Conservation (phyloP, 1,140 invertebrate genomes). For the Choristoneura fumiferana region DNA sequence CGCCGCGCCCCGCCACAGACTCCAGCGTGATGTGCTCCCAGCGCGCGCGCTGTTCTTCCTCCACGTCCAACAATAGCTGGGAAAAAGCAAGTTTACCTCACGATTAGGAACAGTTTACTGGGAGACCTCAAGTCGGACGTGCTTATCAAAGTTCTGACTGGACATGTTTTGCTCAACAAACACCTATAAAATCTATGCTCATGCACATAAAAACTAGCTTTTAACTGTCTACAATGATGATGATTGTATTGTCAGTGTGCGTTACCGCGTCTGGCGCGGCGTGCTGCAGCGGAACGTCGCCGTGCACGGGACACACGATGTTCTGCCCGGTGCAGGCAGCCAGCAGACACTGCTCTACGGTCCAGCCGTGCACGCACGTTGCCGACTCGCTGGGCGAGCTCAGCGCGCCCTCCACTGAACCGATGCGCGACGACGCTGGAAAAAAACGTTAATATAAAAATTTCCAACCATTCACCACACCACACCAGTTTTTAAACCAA, state of each 20-base stretch:
- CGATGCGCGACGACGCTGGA: slow-evolving; percentile 85
- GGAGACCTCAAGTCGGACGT: too few relatives aligned
- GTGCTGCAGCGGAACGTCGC: slow-evolving; percentile 76
- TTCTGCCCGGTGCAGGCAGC: slow-evolving; percentile 81
- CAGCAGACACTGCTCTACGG: slow-evolving; percentile 97
- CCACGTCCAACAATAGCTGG: slow-evolving; percentile 93
- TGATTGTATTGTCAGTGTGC: slow-evolving; percentile 30
- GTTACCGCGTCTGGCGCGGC: slow-evolving; percentile 91
- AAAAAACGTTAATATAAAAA: background rate
- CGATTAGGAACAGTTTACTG: too few relatives aligned
- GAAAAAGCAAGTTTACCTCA: slow-evolving; percentile 9
- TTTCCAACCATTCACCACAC: too few relatives aligned
- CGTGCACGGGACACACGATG: slow-evolving; percentile 17
- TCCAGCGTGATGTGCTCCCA: slow-evolving; percentile 89
- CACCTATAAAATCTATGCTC: too few relatives aligned
- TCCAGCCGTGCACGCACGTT: slow-evolving; percentile 83
- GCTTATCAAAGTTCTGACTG: too few relatives aligned
- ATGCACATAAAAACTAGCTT: too few relatives aligned
- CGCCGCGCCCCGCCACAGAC: slow-evolving; percentile 93
- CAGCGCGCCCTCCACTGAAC: slow-evolving; percentile 86
- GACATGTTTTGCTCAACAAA: too few relatives aligned
- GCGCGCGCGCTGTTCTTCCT: slow-evolving; percentile 87
- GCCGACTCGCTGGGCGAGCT: slow-evolving; percentile 26
- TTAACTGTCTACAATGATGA: too few relatives aligned
- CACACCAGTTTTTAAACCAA: too few relatives aligned